Percentiles rank a stretch among this genome's conserved stretches.
Evolutionary conservation across 2,888 invertebrate species (phyloP).

Genomic region (Drepana falcataria): DNA sequence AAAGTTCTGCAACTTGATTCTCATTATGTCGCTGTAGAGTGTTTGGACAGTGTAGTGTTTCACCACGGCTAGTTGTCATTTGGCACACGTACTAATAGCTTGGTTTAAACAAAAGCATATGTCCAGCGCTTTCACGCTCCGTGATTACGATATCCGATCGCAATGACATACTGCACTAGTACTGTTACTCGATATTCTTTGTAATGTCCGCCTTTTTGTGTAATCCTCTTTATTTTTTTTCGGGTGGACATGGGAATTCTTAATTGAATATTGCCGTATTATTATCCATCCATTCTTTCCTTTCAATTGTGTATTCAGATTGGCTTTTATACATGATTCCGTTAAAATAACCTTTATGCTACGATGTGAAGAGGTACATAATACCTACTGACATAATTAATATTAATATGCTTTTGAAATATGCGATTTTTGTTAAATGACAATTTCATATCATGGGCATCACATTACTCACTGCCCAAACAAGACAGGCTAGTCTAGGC

Average conservation of each 20-base stretch:
- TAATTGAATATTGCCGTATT: background rate
- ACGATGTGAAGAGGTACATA: too few relatives aligned
- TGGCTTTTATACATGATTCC: too few relatives aligned
- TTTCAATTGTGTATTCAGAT: background rate
- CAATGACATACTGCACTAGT: slow-evolving; percentile 54
- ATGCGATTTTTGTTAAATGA: too few relatives aligned
- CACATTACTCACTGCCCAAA: too few relatives aligned
- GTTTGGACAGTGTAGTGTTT: slow-evolving; percentile 46
- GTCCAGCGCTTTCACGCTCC: slow-evolving; percentile 64
- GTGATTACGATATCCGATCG: slow-evolving; percentile 59
- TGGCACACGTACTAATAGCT: slow-evolving; percentile 55
- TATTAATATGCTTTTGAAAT: too few relatives aligned
- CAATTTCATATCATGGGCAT: too few relatives aligned
- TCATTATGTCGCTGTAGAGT: slow-evolving; percentile 18
- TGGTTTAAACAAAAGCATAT: slow-evolving; percentile 62
- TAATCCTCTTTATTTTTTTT: background rate
- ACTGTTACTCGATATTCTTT: slow-evolving; percentile 37
- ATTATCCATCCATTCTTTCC: background rate
- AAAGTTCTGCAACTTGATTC: slow-evolving; percentile 53
- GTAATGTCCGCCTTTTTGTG: slow-evolving; percentile 31
- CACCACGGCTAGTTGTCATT: slow-evolving; percentile 67
- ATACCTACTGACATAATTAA: too few relatives aligned
- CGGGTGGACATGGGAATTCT: background rate
- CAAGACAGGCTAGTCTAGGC: too few relatives aligned
- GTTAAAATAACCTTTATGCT: too few relatives aligned